A percentile compares a stretch with the other conserved stretches of the same genome.
Conservation (phyloP, 2,888 invertebrate species). For the Stomorhina lunata region DNA sequence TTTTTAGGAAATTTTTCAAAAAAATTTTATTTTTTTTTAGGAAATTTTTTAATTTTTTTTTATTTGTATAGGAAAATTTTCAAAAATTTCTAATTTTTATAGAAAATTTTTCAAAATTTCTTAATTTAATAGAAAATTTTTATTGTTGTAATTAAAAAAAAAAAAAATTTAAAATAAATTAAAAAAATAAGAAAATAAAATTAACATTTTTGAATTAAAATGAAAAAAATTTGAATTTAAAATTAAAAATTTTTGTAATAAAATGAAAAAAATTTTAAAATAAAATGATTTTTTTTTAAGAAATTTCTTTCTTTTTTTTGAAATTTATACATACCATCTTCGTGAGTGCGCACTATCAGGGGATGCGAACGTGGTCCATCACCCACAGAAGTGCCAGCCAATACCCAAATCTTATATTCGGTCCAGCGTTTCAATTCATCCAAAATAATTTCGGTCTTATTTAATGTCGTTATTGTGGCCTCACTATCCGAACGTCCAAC, state of each 20-base stretch:
- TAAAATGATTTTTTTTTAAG: conserved; percentile 22
- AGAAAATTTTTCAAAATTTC: no score
- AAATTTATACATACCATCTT: conserved; percentile 94
- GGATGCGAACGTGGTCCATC: conserved; percentile 96
- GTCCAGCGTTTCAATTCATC: conserved; percentile 97
- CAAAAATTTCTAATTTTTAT: no score
- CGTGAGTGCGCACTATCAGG: conserved; percentile 95
- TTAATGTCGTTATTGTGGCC: conserved; percentile 89
- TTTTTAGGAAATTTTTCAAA: no score
- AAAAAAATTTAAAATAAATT: background rate
- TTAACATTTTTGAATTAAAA: background rate
- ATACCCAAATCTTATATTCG: conserved; percentile 97
- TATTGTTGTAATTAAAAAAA: background rate
- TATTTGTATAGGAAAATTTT: no score
- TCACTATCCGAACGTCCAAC: conserved; percentile 91
- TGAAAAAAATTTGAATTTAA: background rate
- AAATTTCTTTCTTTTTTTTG: no score
- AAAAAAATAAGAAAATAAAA: conserved; percentile 12
- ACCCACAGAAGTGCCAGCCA: conserved; percentile 97
- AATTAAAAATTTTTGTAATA: background rate
- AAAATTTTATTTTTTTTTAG: no score
- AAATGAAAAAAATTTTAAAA: conserved; percentile 6
- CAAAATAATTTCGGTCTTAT: conserved; percentile 89
- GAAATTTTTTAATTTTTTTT: no score
- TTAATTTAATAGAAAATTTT: no score